Conservation (phyloP, 2,888 invertebrate genomes). For the Aphidius colemani region DNA sequence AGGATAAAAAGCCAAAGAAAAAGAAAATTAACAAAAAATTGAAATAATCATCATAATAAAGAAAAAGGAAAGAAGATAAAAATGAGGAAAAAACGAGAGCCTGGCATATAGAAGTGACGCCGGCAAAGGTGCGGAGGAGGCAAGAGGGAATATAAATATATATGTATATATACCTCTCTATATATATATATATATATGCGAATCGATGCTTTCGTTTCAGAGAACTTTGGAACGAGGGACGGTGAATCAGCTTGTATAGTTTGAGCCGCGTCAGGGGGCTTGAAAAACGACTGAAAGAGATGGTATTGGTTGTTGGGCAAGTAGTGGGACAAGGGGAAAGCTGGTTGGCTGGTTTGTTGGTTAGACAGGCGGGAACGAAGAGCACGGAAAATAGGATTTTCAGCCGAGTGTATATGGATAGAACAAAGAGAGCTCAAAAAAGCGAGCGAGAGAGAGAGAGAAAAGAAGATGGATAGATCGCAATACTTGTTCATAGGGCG, state of each 20-base stretch:
- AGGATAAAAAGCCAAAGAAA: constrained; percentile 7
- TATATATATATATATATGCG: constrained; percentile 23
- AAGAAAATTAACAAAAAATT: constrained; percentile 2
- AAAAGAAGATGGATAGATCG: constrained; percentile 34
- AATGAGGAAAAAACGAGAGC: constrained; percentile 13
- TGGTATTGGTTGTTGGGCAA: constrained; percentile 25
- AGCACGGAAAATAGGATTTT: constrained; percentile 27
- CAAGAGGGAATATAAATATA: background rate
- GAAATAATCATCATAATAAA: constrained; percentile 1
- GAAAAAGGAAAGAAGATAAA: constrained; percentile 15
- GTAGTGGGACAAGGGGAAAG: constrained; percentile 23
- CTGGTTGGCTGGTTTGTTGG: too few relatives aligned
- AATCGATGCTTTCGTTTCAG: constrained; percentile 32
- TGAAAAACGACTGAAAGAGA: background rate
- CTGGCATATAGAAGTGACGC: background rate
- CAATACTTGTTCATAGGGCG: constrained; percentile 55
- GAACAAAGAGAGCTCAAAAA: constrained; percentile 37
- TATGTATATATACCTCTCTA: background rate
- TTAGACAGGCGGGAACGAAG: constrained; percentile 24
- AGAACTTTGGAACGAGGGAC: constrained; percentile 36
- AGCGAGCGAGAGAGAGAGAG: constrained; percentile 37
- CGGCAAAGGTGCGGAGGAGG: background rate
- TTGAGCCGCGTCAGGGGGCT: constrained; percentile 34
- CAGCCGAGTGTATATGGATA: constrained; percentile 30
- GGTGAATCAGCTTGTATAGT: constrained; percentile 47